Conservation (phyloP, 92 coral and sea anemone genomes). For the Phenganax subtilis region DNA sequence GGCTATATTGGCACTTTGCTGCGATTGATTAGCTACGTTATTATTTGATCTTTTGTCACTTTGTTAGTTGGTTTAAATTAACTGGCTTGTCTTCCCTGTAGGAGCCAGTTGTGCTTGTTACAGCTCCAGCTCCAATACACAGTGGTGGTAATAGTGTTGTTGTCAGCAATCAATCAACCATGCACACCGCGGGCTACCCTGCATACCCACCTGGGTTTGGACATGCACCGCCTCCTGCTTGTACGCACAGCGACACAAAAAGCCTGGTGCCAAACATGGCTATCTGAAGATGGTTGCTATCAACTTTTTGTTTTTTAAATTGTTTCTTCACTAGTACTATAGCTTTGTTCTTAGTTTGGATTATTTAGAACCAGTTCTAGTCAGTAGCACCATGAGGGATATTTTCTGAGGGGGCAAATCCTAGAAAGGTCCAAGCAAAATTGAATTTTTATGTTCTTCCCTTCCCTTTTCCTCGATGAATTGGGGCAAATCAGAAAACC, state of each 20-base stretch:
- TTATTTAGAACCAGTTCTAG: too few species aligned
- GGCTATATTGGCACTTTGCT: not conserved
- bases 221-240: not conserved
- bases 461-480: too few species aligned
- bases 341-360: too few species aligned
- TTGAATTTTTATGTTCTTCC: too few species aligned
- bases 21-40: too few species aligned
- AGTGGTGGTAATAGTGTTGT: not conserved
- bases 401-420: too few species aligned
- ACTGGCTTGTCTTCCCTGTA: not conserved
- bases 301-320: too few species aligned
- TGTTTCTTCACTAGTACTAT: too few species aligned
- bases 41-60: not conserved
- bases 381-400: too few species aligned
- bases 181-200: not conserved
- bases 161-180: not conserved
- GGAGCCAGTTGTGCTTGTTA: not conserved
- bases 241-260: not conserved
- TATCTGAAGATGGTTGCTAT: not conserved
- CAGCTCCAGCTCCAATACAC: not conserved
- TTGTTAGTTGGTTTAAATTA: not conserved
- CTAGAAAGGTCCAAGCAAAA: too few species aligned
- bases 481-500: too few species aligned
- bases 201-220: not conserved
- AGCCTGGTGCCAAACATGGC: conserved; percentile 8